These are phyloP conservation scores for Charina bottae DNA, from an alignment of 2,113 vertebrate species.

Conservation along the genomic window DNA sequence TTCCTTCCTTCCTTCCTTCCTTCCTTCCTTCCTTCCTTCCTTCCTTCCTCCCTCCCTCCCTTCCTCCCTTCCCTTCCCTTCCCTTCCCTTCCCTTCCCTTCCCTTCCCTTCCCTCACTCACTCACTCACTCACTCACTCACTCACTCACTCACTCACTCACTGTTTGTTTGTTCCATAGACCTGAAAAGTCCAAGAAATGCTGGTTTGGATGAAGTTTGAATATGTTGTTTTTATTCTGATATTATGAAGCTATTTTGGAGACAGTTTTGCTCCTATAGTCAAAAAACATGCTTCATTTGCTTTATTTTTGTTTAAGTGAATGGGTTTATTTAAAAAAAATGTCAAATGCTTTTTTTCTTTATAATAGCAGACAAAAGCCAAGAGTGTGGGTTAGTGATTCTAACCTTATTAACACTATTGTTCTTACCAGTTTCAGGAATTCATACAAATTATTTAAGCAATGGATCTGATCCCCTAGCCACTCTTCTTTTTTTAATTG, in stretches of 20 bases:
- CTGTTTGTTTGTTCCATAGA: too few relatives aligned
- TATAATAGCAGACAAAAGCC: neutral
- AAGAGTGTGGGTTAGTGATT: neutral
- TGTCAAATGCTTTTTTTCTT: neutral
- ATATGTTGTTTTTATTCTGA: neutral
- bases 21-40: too few relatives aligned
- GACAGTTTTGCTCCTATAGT: neutral
- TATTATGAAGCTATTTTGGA: neutral
- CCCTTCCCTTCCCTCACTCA: too few relatives aligned
- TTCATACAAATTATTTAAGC: conserved; percentile 7
- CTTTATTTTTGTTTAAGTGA: neutral
- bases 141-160: too few relatives aligned
- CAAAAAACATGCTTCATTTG: neutral
- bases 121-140: too few relatives aligned
- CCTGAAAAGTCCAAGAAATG: neutral
- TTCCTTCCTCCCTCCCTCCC: too few relatives aligned
- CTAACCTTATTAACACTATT: conserved; percentile 3
- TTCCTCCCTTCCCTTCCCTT: too few relatives aligned
- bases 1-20: too few relatives aligned
- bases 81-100: too few relatives aligned
- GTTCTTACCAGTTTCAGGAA: conserved; percentile 2
- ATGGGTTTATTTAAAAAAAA: neutral
- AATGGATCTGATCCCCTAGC: neutral
- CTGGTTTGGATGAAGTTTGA: neutral
- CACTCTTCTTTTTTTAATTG: neutral